Evolutionary conservation across 2,888 invertebrate genomes (phyloP).

Genomic region (Siphonodentalium dalli): DNA sequence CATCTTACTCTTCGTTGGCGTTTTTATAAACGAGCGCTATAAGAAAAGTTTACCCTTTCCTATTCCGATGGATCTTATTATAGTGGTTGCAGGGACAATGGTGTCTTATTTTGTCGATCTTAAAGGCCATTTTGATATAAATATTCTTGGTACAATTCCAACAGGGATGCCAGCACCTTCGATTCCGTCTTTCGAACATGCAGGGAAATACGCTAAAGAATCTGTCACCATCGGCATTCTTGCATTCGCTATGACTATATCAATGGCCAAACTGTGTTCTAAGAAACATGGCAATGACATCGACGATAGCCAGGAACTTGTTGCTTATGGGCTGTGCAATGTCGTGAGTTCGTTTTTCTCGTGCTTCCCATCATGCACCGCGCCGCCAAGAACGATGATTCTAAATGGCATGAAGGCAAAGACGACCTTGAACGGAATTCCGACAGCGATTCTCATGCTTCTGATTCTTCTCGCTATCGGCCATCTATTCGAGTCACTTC

Average conservation of each 20-base stretch:
- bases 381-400: slow-evolving; percentile 52
- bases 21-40: slow-evolving; percentile 45
- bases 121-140: slow-evolving; percentile 27
- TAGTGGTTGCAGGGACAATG: slow-evolving; percentile 43
- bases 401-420: slow-evolving; percentile 48
- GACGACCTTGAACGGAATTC: slow-evolving; percentile 39
- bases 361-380: slow-evolving; percentile 61
- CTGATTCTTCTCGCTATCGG: slow-evolving; percentile 48
- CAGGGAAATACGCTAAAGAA: slow-evolving; percentile 27
- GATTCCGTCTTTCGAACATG: slow-evolving; percentile 29
- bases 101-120: slow-evolving; percentile 44
- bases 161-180: slow-evolving; percentile 42
- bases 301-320: slow-evolving; percentile 61
- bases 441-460: slow-evolving; percentile 47
- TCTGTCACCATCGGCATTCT: slow-evolving; percentile 43
- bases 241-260: slow-evolving; percentile 42
- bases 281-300: slow-evolving; percentile 56
- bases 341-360: slow-evolving; percentile 60
- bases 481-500: slow-evolving; percentile 50
- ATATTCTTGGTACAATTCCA: slow-evolving; percentile 43
- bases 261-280: slow-evolving; percentile 58
- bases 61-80: slow-evolving; percentile 57
- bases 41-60: slow-evolving; percentile 46
- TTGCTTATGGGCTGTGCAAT: slow-evolving; percentile 62
- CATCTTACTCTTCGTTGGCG: slow-evolving; percentile 69